A percentile compares a stretch with the other conserved stretches of the same genome.
These are phyloP conservation scores for Molossus molossus DNA, from an alignment of 2,797 vertebrate genomes.

Conservation along the genomic window DNA sequence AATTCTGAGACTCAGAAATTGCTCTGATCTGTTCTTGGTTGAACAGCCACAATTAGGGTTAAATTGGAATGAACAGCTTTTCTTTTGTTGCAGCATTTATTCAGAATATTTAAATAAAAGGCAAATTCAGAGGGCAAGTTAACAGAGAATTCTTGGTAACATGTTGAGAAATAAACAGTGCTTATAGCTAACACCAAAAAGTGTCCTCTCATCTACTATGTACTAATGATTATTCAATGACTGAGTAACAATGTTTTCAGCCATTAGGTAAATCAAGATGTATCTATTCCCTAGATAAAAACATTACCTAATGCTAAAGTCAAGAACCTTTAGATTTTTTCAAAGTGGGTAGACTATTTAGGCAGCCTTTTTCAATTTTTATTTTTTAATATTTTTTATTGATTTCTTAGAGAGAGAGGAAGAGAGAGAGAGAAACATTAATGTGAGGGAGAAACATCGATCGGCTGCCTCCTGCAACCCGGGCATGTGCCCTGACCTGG, in stretches of 20 bases:
- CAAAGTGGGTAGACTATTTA: not conserved
- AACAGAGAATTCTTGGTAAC: not conserved
- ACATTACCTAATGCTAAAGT: not conserved
- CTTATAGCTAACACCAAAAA: not conserved
- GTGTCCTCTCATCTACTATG: not conserved
- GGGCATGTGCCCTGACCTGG: no score
- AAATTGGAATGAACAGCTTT: not conserved
- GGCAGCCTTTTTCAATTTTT: not conserved
- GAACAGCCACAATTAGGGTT: not conserved
- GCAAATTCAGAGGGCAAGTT: not conserved
- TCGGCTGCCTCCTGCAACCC: no score
- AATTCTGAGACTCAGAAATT: not conserved
- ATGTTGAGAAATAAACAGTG: not conserved
- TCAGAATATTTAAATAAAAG: slow-evolving; percentile 48
- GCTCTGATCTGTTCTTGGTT: not conserved
- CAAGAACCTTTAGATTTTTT: not conserved
- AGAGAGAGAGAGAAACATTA: no score
- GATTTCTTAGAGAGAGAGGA: no score
- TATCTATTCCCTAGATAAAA: not conserved
- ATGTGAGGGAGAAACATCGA: no score
- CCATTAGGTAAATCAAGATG: not conserved
- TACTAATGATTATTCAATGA: not conserved
- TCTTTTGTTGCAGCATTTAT: not conserved
- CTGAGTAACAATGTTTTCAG: not conserved
- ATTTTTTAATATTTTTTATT: no score